A percentile compares a stretch with the other conserved stretches of the same genome.
Evolutionary conservation across 1,140 invertebrate genomes (phyloP).

Genomic region (Drosophila trapezifrons): DNA sequence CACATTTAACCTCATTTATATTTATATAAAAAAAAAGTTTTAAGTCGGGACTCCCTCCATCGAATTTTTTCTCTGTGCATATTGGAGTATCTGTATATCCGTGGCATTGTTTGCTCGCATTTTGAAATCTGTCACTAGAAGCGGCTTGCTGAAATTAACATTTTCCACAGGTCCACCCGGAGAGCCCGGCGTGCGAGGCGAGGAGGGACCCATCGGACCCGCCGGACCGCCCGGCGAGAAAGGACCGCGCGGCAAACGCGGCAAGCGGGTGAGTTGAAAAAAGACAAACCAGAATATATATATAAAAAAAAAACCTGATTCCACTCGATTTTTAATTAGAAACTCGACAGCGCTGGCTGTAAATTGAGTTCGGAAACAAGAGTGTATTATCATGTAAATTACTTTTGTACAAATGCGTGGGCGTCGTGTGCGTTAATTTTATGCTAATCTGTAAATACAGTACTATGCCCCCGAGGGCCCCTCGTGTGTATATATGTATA

Average conservation of each 20-base stretch:
- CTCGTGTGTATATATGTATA: constrained; percentile 49
- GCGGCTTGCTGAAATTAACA: constrained; percentile 63
- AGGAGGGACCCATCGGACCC: constrained; percentile 93
- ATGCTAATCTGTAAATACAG: constrained; percentile 79
- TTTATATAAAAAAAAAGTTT: neutral
- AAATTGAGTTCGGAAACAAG: constrained; percentile 59
- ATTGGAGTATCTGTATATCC: constrained; percentile 23
- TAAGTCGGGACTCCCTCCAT: neutral
- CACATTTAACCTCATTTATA: no score
- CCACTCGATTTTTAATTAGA: constrained; percentile 78
- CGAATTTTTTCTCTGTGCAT: neutral
- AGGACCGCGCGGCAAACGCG: constrained; percentile 89
- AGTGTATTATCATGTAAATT: constrained; percentile 80
- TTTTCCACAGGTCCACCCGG: constrained; percentile 88
- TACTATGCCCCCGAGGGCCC: constrained; percentile 16
- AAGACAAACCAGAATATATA: constrained; percentile 4
- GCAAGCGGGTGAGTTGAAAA: constrained; percentile 88
- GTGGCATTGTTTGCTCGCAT: constrained; percentile 42
- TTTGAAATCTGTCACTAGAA: constrained; percentile 68
- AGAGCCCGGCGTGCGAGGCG: constrained; percentile 92
- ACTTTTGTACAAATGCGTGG: constrained; percentile 65
- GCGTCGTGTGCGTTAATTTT: constrained; percentile 73
- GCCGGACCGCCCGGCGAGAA: constrained; percentile 88
- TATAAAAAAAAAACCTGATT: constrained; percentile 58
- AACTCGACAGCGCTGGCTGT: constrained; percentile 39